Evolutionary conservation across 2,113 vertebrate genomes (phyloP).

Genomic region (Gadus chalcogrammus): DNA sequence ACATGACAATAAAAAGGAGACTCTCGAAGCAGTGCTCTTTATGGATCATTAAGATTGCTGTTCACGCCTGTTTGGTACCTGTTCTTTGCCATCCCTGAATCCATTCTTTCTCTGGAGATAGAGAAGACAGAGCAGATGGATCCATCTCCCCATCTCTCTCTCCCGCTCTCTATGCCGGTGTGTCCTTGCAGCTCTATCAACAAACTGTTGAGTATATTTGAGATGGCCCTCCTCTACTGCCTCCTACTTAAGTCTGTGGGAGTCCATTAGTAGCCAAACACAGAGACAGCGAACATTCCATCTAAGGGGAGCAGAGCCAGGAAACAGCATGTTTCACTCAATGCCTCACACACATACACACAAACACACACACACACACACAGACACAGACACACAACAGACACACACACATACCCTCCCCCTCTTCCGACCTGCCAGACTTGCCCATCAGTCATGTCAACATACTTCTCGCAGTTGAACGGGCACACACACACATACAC

Average conservation of each 20-base stretch:
- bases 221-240: not conserved
- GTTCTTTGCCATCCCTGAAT: too few species aligned
- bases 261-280: slow-evolving; percentile 48
- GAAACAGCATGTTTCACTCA: slow-evolving; percentile 46
- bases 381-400: too few species aligned
- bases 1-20: not conserved
- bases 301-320: slow-evolving; percentile 43
- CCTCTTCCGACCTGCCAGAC: not conserved
- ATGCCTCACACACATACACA: not conserved
- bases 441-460: too few species aligned
- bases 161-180: not conserved
- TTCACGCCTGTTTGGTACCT: too few species aligned
- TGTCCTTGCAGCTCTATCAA: not conserved
- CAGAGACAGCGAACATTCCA: slow-evolving; percentile 24
- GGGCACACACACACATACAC: too few species aligned
- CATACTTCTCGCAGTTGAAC: too few species aligned
- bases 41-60: too few species aligned
- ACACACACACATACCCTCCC: slow-evolving; percentile 20
- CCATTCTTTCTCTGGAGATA: too few species aligned
- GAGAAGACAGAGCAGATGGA: too few species aligned
- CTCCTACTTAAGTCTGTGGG: slow-evolving; percentile 29
- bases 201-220: not conserved
- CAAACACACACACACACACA: too few species aligned
- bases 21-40: too few species aligned
- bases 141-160: not conserved